Base-by-base conservation (phyloP, 2,797 vertebrate genomes). In the Epinephelus malabaricus region DNA sequence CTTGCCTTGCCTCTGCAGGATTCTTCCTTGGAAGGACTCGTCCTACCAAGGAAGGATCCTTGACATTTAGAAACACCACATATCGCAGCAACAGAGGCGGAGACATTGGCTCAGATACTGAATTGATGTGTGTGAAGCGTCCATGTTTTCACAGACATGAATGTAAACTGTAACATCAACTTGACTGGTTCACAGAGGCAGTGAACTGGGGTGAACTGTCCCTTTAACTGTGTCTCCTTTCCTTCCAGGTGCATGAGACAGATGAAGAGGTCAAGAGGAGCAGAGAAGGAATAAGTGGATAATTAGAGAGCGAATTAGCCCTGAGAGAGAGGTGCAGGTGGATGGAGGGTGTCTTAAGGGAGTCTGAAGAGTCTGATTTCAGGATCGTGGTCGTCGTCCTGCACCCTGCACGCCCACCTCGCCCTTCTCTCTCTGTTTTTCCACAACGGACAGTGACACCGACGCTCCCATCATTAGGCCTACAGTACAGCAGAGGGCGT, bases 341-440 rank as follows among this genome's bases (percentile, higher is more conserved):
- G 84, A 78, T 69, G 80, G 50, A 54, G 53, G 60, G 71, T 15
- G 54, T 68, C 5, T 40, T 14, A 8, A 71, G 23, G 79, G 76
- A 69, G 82, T 78, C 71, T 76, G 76, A 88, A 38, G 73, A 34
- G 34, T 34, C 34, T 34, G 34, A 58, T 67, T 60, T 46, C n/a
- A 49, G 78, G 78, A 23, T 50, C 8, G 25, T 63, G 78, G 27
- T 50, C 8, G 25, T 66, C 56, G 27, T 63, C 61, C 27, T 54
- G 63, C 78, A 1, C 76, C 76, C 73, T 77, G 61, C 59, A 59
- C 63, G 43, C 64, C 80, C 89, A 72, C 88, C 89, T 88, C 59
- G 78, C 83, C 73, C 91, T 79, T 84, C 91, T 89, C 84, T 77
- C 84, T 77, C 76, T 82, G 23, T 49, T 34, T 34, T 34, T 34